phyloP scores from a whole-genome alignment of 2,888 invertebrate species.

The Cotesia congregata region DNA sequence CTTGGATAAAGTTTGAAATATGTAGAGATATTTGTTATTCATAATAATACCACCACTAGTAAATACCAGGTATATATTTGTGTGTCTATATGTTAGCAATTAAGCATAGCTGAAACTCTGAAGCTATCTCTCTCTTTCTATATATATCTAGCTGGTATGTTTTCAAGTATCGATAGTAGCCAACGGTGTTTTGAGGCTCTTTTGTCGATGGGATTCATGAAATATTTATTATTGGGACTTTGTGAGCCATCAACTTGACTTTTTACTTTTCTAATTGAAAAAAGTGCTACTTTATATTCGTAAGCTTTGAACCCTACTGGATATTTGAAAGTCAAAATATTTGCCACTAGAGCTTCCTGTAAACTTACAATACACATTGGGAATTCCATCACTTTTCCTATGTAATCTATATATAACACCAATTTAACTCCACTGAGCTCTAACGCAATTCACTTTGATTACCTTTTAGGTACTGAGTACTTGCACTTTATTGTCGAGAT shows the following conservation, averaged over 20 bases:
- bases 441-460: background rate
- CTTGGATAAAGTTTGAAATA: background rate
- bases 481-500: background rate
- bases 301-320: constrained; percentile 42
- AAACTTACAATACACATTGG: constrained; percentile 48
- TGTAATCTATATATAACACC: background rate
- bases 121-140: too few species aligned
- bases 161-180: constrained; percentile 15
- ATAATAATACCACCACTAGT: background rate
- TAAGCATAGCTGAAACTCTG: background rate
- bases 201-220: constrained; percentile 50
- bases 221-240: constrained; percentile 54
- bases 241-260: constrained; percentile 47
- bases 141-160: background rate
- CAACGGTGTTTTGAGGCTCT: constrained; percentile 31
- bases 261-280: constrained; percentile 45
- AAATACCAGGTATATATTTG: background rate
- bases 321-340: constrained; percentile 60
- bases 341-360: constrained; percentile 46
- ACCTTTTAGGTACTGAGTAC: background rate
- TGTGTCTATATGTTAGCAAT: background rate
- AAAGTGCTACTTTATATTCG: constrained; percentile 57
- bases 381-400: constrained; percentile 33
- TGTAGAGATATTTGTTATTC: background rate
- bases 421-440: background rate